Evolutionary conservation across 2,113 vertebrate species (phyloP).

Genomic region (Rhadina sibilatrix): DNA sequence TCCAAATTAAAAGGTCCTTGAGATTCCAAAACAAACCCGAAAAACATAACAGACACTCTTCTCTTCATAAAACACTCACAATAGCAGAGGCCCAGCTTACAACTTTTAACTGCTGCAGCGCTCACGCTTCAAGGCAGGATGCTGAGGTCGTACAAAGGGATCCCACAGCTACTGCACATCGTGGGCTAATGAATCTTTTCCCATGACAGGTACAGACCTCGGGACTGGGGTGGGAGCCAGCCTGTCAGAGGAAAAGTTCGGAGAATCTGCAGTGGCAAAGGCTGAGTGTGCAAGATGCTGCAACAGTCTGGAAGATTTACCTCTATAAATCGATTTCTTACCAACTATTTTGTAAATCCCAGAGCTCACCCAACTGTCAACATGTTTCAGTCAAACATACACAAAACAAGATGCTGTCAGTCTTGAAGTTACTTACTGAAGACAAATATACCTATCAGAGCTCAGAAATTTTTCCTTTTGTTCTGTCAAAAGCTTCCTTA

Average conservation of each 20-base stretch:
- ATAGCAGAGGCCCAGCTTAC: not conserved
- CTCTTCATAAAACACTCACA: not conserved
- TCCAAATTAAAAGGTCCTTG: constrained; percentile 18
- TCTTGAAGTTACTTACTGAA: not conserved
- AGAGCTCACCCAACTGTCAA: not conserved
- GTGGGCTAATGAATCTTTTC: not conserved
- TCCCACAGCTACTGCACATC: constrained; percentile 9
- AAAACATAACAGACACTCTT: constrained; percentile 12
- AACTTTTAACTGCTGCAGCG: not conserved
- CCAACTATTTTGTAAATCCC: not conserved
- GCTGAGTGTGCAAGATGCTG: not conserved
- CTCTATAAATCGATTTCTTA: not conserved
- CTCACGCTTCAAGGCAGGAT: not conserved
- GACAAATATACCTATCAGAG: not conserved
- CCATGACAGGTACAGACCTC: constrained; percentile 33
- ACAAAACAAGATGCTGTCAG: not conserved
- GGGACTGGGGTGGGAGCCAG: constrained; percentile 25
- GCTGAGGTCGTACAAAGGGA: not conserved
- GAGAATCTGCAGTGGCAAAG: not conserved
- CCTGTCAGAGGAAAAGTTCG: not conserved
- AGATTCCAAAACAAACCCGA: not conserved
- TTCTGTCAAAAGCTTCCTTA: not conserved
- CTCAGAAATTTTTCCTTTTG: not conserved
- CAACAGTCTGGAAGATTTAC: not conserved
- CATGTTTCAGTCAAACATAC: not conserved